Conservation (phyloP, 2,797 vertebrate species). For the Scolopax bukidnonensis region DNA sequence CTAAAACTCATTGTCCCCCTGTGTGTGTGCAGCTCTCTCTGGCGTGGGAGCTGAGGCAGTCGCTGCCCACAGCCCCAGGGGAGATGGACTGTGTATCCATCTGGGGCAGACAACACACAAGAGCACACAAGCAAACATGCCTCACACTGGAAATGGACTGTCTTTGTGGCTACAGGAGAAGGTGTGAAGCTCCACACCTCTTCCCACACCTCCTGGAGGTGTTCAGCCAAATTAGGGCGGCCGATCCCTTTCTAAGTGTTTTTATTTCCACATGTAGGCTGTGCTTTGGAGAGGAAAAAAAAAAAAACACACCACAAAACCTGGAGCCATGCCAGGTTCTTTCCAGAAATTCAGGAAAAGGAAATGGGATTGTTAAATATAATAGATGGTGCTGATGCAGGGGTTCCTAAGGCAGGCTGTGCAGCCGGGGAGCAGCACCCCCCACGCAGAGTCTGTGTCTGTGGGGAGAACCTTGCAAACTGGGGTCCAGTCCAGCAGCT, state of each 20-base stretch:
- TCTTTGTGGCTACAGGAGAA: background rate
- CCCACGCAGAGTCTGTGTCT: background rate
- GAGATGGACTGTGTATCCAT: fast-evolving
- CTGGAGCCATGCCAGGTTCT: background rate
- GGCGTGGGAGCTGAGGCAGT: background rate
- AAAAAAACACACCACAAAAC: background rate
- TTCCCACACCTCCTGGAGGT: background rate
- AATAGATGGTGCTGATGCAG: background rate
- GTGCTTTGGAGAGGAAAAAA: background rate
- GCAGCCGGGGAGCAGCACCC: fast-evolving
- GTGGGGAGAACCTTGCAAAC: background rate
- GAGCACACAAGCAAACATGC: background rate
- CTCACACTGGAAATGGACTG: background rate
- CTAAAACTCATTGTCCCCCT: background rate
- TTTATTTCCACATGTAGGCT: conserved; percentile 10
- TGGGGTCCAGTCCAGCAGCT: background rate
- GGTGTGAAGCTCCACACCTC: conserved; percentile 6
- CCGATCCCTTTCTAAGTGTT: background rate
- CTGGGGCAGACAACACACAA: background rate
- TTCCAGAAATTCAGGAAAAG: conserved; percentile 57
- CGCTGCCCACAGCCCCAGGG: background rate
- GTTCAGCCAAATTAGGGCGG: background rate
- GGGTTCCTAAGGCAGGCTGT: background rate
- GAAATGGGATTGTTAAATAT: conserved; percentile 52
- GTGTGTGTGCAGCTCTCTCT: background rate